A percentile compares a stretch with the other conserved stretches of the same genome.
phyloP scores from a whole-genome alignment of 2,797 vertebrate species.

The Masticophis lateralis region DNA sequence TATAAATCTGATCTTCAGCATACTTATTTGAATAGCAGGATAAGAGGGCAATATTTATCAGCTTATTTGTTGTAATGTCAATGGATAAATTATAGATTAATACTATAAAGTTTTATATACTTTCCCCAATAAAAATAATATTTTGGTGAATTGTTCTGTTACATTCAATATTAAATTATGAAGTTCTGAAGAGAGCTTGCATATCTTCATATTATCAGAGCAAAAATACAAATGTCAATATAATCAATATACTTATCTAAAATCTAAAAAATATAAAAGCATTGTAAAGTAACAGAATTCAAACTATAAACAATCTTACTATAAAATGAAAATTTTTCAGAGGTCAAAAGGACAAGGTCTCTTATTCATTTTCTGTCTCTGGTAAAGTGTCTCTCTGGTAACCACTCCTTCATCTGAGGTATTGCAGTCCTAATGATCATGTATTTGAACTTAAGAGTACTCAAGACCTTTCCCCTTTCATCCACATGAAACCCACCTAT shows the following conservation, averaged over 20 bases:
- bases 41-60: background rate
- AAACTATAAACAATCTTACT: background rate
- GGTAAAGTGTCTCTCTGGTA: background rate
- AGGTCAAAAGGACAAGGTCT: background rate
- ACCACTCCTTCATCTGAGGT: background rate
- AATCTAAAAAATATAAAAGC: background rate
- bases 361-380: background rate
- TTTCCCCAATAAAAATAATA: background rate
- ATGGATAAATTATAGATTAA: background rate
- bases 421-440: background rate
- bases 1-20: background rate
- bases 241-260: background rate
- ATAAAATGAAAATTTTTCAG: background rate
- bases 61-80: background rate
- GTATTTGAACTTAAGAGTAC: background rate
- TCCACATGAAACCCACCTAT: background rate
- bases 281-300: background rate
- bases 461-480: background rate
- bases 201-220: background rate
- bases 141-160: background rate
- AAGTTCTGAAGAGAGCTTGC: background rate
- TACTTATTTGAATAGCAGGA: background rate
- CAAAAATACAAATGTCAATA: background rate
- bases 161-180: background rate
- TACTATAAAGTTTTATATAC: background rate